Conservation (phyloP, 2,797 vertebrate species). For the Rousettus madagascariensis region DNA sequence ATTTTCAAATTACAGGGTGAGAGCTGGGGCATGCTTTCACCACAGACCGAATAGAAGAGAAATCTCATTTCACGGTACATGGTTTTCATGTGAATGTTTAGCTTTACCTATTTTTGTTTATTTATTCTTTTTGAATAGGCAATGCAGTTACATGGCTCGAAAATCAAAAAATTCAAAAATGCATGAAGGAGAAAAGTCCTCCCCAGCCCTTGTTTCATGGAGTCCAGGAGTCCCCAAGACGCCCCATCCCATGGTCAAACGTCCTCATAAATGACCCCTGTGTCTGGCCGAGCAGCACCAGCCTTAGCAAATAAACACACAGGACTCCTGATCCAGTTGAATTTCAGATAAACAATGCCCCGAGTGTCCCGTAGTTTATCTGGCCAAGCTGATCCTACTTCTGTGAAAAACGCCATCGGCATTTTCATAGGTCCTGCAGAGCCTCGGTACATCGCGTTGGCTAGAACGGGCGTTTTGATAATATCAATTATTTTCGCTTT, state of each 20-base stretch:
- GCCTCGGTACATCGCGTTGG: not conserved
- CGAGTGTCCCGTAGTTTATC: not conserved
- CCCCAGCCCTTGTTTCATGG: fast-evolving
- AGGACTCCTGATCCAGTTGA: not conserved
- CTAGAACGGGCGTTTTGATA: not conserved
- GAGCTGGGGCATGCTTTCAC: not conserved
- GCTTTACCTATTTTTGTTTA: not conserved
- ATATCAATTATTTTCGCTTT: not conserved
- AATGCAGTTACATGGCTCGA: not conserved
- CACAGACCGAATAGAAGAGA: not conserved
- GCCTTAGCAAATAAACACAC: not conserved
- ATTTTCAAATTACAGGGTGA: slow-evolving; percentile 42
- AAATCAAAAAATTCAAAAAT: not conserved
- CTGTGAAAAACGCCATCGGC: not conserved
- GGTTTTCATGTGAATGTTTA: not conserved
- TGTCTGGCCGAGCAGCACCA: too few species aligned
- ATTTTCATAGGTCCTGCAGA: not conserved
- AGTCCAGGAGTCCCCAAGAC: not conserved
- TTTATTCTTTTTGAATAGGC: not conserved
- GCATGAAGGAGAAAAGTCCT: not conserved
- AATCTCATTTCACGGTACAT: not conserved
- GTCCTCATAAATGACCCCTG: too few species aligned
- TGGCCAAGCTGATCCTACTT: not conserved
- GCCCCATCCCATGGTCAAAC: not conserved
- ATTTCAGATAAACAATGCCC: not conserved